Evolutionary conservation across 2,113 vertebrate genomes (phyloP).

Genomic region (Parus major): DNA sequence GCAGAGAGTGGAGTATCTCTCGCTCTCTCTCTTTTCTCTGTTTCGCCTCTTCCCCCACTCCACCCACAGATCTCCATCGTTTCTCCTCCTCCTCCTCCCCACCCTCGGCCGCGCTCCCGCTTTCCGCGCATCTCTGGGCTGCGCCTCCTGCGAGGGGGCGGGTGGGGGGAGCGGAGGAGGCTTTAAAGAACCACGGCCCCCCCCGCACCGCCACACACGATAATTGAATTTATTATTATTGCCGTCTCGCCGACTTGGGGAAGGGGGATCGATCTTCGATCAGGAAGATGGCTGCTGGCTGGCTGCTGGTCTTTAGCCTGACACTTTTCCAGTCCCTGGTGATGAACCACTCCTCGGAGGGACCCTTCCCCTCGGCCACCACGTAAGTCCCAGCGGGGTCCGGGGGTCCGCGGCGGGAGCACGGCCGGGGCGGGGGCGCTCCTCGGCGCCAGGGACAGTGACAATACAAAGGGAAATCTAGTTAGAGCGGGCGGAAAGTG

Average conservation of each 20-base stretch:
- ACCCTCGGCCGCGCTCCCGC: slow-evolving; percentile 11
- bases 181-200: slow-evolving; percentile 38
- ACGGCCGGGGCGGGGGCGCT: neutral
- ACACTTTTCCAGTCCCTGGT: slow-evolving; percentile 81
- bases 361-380: slow-evolving; percentile 87
- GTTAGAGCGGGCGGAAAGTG: neutral
- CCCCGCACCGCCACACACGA: neutral
- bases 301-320: slow-evolving; percentile 81
- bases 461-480: neutral
- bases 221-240: slow-evolving; percentile 36
- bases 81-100: slow-evolving; percentile 25
- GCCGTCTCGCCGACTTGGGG: slow-evolving; percentile 18
- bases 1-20: slow-evolving; percentile 6
- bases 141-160: slow-evolving; percentile 42
- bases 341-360: slow-evolving; percentile 77
- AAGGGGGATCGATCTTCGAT: slow-evolving; percentile 69
- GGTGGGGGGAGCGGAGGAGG: slow-evolving; percentile 34
- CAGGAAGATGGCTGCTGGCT: slow-evolving; percentile 88
- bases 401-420: neutral
- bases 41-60: slow-evolving; percentile 40
- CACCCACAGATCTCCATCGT: slow-evolving; percentile 32
- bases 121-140: slow-evolving; percentile 25
- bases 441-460: neutral
- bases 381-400: slow-evolving; percentile 81
- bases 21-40: neutral